These are phyloP conservation scores for Arenicola marina DNA, from an alignment of 2,888 invertebrate genomes.

Conservation along the genomic window DNA sequence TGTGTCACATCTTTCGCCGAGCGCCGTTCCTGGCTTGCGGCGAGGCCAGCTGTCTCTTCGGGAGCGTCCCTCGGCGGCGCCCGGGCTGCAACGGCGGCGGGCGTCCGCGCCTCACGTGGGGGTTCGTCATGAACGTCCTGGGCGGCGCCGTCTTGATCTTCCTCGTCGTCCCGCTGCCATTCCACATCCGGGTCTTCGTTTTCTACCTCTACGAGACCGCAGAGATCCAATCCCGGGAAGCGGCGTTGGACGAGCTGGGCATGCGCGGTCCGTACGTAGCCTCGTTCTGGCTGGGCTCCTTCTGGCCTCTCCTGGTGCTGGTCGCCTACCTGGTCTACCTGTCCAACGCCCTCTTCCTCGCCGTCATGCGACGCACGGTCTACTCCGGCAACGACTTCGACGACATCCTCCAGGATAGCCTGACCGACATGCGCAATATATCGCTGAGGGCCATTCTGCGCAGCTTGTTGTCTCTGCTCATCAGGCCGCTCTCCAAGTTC, in stretches of 20 bases:
- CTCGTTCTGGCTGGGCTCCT: not conserved
- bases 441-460: not conserved
- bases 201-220: not conserved
- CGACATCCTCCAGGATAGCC: not conserved
- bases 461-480: not conserved
- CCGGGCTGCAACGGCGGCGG: constrained; percentile 28
- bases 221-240: not conserved
- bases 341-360: constrained; percentile 20
- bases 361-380: not conserved
- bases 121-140: not conserved
- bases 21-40: not conserved
- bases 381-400: not conserved
- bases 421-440: not conserved
- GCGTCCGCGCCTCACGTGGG: constrained; percentile 18
- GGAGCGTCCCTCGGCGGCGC: not conserved
- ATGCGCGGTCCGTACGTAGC: not conserved
- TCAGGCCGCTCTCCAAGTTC: not conserved
- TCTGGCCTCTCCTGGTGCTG: not conserved
- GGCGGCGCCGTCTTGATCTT: not conserved
- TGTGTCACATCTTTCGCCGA: not conserved
- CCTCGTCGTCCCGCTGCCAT: not conserved
- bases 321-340: not conserved
- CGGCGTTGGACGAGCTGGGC: not conserved
- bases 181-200: constrained; percentile 1
- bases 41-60: not conserved